Percentiles rank a stretch among this genome's conserved stretches.
These are phyloP conservation scores for Augochlorella aurata DNA, from an alignment of 2,888 invertebrate species.

Conservation along the genomic window DNA sequence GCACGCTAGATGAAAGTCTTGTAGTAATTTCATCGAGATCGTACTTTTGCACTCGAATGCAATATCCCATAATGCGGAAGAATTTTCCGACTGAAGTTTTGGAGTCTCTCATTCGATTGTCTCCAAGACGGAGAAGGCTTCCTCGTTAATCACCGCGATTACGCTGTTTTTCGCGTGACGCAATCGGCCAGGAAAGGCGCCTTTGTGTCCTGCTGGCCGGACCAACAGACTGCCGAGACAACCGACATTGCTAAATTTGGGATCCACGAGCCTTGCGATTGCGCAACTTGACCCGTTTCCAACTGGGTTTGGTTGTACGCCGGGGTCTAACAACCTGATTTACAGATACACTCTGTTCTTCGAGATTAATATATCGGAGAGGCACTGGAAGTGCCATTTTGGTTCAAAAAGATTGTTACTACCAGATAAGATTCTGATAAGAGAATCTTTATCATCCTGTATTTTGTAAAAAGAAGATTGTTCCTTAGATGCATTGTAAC, in stretches of 20 bases:
- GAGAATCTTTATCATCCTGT: not conserved
- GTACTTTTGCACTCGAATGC: not conserved
- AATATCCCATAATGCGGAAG: not conserved
- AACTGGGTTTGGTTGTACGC: not conserved
- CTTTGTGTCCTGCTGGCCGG: conserved; percentile 57
- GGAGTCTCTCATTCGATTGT: not conserved
- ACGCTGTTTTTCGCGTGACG: conserved; percentile 61
- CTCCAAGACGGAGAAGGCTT: conserved; percentile 59
- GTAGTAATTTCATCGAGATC: no score
- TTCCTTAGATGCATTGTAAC: no score
- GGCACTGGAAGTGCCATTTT: not conserved
- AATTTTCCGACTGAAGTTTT: not conserved
- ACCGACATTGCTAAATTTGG: conserved; percentile 41
- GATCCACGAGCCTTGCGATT: conserved; percentile 13
- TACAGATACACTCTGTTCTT: not conserved
- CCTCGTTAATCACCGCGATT: conserved; percentile 73
- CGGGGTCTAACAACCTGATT: conserved; percentile 13
- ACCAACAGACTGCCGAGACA: conserved; percentile 20
- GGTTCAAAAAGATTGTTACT: not conserved
- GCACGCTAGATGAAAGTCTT: no score
- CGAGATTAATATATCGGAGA: not conserved
- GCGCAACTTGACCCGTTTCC: conserved; percentile 18
- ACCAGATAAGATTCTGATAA: not conserved
- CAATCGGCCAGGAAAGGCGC: conserved; percentile 55
- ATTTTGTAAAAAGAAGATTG: not conserved